phyloP scores from a whole-genome alignment of 2,113 vertebrate genomes.

The Pimephales promelas region DNA sequence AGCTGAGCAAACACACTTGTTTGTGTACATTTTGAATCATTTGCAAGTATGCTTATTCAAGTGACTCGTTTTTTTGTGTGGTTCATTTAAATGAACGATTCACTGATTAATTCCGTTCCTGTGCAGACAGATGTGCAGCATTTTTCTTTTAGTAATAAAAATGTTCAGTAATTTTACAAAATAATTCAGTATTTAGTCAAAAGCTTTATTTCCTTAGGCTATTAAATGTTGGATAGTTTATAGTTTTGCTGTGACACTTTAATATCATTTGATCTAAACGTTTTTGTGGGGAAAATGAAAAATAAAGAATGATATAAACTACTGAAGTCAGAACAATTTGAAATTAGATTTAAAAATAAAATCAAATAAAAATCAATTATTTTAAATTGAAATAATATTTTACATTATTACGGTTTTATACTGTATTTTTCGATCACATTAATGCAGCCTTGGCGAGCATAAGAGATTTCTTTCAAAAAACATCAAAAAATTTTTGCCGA shows the following conservation, averaged over 20 bases:
- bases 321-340: too few species aligned
- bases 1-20: not conserved
- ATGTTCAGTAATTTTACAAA: not conserved
- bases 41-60: not conserved
- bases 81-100: not conserved
- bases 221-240: too few species aligned
- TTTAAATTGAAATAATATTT: too few species aligned
- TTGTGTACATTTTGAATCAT: not conserved
- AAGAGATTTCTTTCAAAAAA: not conserved
- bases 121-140: not conserved
- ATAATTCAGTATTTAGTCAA: too few species aligned
- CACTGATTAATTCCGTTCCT: not conserved
- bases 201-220: too few species aligned
- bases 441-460: not conserved
- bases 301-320: too few species aligned
- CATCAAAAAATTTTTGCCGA: not conserved
- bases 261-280: too few species aligned
- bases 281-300: too few species aligned
- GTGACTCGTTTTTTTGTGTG: not conserved
- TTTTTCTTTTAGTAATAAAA: not conserved
- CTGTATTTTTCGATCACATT: not conserved
- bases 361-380: too few species aligned
- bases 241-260: too few species aligned
- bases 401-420: not conserved
- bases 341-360: too few species aligned